These are phyloP conservation scores for Campoletis raptor DNA, from an alignment of 2,888 invertebrate species.

Conservation along the genomic window DNA sequence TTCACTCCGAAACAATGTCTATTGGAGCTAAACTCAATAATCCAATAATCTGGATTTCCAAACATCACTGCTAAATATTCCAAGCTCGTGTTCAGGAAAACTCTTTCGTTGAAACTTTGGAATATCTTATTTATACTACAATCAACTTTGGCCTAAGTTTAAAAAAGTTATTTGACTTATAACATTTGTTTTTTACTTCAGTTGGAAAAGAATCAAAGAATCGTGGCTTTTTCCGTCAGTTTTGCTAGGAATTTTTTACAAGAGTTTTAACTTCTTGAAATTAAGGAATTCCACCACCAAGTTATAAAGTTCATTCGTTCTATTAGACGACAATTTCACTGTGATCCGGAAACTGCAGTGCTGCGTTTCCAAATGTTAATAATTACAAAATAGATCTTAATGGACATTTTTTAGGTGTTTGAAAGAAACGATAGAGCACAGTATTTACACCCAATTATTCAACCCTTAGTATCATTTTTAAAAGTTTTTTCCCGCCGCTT, in stretches of 20 bases:
- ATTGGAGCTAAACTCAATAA: conserved; percentile 35
- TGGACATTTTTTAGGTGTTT: neutral
- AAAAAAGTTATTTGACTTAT: neutral
- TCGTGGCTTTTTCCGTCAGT: neutral
- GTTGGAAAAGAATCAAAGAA: neutral
- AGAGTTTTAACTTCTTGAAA: neutral
- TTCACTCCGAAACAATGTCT: neutral
- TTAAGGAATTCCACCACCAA: neutral
- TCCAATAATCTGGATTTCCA: conserved; percentile 5
- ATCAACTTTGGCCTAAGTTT: conserved; percentile 10
- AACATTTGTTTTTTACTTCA: neutral
- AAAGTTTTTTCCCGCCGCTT: neutral
- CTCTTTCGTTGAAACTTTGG: neutral
- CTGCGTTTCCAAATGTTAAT: too few relatives aligned
- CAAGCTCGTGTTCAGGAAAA: neutral
- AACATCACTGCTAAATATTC: neutral
- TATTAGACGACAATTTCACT: too few relatives aligned
- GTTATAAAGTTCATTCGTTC: too few relatives aligned
- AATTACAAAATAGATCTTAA: neutral
- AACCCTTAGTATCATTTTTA: neutral
- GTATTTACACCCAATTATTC: neutral
- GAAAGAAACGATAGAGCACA: neutral
- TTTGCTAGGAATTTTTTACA: neutral
- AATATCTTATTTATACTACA: neutral
- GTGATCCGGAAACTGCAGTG: too few relatives aligned